Evolutionary conservation across 2,797 vertebrate genomes (phyloP).

Genomic region (Myiotriccus ornatus): DNA sequence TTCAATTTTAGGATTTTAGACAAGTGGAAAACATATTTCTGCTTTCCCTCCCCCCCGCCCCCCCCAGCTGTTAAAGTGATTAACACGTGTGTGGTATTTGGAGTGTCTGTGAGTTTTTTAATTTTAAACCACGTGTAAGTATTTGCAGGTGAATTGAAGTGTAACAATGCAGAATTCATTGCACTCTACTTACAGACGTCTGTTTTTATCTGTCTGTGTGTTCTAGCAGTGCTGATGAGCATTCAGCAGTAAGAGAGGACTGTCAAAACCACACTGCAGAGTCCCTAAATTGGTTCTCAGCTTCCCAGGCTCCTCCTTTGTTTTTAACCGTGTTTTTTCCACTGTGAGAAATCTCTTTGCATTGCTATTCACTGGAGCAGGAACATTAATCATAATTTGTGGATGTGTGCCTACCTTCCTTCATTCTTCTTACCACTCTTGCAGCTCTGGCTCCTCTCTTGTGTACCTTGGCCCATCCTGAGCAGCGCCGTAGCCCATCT

Average conservation of each 20-base stretch:
- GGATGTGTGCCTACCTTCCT: background rate
- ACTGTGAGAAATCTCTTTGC: background rate
- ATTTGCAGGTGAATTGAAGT: background rate
- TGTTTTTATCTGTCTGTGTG: background rate
- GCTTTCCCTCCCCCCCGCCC: fast-evolving
- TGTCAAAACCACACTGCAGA: background rate
- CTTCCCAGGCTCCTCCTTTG: background rate
- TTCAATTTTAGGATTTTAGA: background rate
- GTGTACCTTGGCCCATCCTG: background rate
- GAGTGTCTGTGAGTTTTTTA: background rate
- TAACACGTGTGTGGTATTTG: background rate
- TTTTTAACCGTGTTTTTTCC: background rate
- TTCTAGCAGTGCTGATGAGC: background rate
- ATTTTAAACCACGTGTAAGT: background rate
- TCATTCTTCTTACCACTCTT: background rate
- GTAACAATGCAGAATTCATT: background rate
- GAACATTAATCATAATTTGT: background rate
- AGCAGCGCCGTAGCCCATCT: background rate
- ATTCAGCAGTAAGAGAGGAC: background rate
- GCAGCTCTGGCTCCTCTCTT: background rate
- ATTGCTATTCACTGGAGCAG: background rate
- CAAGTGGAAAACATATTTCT: background rate
- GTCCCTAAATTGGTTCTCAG: background rate
- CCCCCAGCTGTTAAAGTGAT: background rate
- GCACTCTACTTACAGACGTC: background rate